Evolutionary conservation across 2,113 vertebrate genomes (phyloP), one percentile per base, ranked within the genome.

Genomic region (Paramisgurnus dabryanus): DNA sequence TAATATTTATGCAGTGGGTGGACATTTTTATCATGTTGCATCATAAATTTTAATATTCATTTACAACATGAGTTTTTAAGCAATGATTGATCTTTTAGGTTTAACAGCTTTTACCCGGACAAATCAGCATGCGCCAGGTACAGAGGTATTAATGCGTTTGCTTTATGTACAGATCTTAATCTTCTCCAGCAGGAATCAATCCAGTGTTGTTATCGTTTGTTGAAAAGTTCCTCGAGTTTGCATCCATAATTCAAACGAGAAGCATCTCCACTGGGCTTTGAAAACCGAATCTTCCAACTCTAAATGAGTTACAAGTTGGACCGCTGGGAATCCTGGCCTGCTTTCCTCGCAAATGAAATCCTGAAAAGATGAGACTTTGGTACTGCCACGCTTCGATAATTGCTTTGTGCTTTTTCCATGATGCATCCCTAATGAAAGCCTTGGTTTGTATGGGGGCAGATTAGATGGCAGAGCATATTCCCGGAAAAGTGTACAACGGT

Each of bases 181-280:
- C 63, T 77, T 78, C 76, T 58, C 41, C 34, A 17, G 17, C 61
- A 18, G 34, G 71, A 67, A 60, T 67, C 67, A 55, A 67, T 80
- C 57, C 34, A 53, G 47, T 15, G 34, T 58, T 60, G 53, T 45
- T 17, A 63, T 70, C 49, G 39, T 76, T 79, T 77, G 45, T 76
- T 57, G 66, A 75, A 70, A 67, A 80, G 83, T 55, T 83, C 55
- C 70, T 83, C 80, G 79, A 85, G 80, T 87, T 85, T 86, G 81
- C 78, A 88, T 92, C 85, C 81, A 86, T 90, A 88, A 91, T 89
- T 90, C 88, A 90, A 69, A 71, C 83, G 76, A 34, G 22, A 22
- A 39, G 4, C 11, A 71, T 78, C 72, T 87, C 81, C 80, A 75
- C 67, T 77, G 85, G 76, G 83, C 67, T 55, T 58, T 67, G 83